Evolutionary conservation across 2,888 invertebrate species (phyloP), one percentile per base, ranked within the genome.

Genomic region (Stratiomys singularior): DNA sequence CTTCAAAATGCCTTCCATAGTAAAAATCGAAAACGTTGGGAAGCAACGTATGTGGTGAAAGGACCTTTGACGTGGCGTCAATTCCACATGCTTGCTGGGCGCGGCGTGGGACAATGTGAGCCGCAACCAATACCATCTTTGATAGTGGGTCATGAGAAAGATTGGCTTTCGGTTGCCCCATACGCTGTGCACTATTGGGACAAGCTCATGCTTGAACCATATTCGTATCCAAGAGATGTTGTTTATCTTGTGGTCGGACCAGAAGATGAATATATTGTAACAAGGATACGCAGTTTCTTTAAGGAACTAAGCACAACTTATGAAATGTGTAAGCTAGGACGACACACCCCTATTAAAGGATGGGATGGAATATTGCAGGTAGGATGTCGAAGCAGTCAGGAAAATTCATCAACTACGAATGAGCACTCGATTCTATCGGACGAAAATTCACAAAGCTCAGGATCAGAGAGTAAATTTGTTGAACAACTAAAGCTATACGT

Each of bases 31-130:
- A 92, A 92, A 63, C 90, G 96, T 81, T 98, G 98, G 95, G 98
- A 98, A 87, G 96, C 97, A 76, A 94, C 94, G 0, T 93, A 94
- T 82, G 94, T 93, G 0, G 96, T 99, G 58, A 94, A 96, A 81
- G 99, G 99, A 0, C 99, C 99, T 37, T 91, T 99, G 15, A 99
- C 99, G 0, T 99, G 99, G 99, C 91, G 98, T 76, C 97, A 98
- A 87, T 98, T 99, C 88, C 98, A 98, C 89, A 92, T 96, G 79
- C 90, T 98, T 79, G 97, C 98, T 56, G 98, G 97, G 9, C 90
- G 97, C 85, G 97, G 96, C 77, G 96, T 96, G 77, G 98, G 98
- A 86, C 94, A 96, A 81, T 97, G 97, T 88, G 98, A 98, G 85
- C 98, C 98, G 46, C 98, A 98, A 87, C 98, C 98, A 0, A 96